A percentile compares a stretch with the other conserved stretches of the same genome.
Conservation (phyloP, 2,113 vertebrate species). For the Apeltes quadracus region DNA sequence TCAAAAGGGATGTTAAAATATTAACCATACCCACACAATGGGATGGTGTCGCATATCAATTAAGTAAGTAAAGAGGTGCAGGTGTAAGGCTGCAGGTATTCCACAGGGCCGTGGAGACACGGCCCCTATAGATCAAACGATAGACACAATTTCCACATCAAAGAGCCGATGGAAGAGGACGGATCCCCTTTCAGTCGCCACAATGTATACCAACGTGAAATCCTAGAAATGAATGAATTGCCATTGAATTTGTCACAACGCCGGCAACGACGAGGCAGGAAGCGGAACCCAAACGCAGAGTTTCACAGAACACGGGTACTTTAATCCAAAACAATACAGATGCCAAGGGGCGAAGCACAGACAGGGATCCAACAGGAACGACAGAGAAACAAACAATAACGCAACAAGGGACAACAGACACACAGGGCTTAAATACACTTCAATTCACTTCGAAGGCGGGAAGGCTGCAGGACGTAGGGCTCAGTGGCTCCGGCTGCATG, state of each 20-base stretch:
- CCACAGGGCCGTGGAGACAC: constrained; percentile 15
- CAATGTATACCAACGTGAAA: constrained; percentile 27
- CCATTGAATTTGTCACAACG: background rate
- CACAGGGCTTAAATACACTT: too few species aligned
- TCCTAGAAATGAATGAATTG: background rate
- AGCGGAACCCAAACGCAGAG: too few species aligned
- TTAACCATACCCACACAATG: constrained; percentile 47
- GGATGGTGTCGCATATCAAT: constrained; percentile 62
- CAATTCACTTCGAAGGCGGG: too few species aligned
- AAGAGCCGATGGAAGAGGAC: constrained; percentile 28
- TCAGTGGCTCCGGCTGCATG: too few species aligned
- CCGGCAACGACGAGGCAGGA: too few species aligned
- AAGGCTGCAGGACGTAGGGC: too few species aligned
- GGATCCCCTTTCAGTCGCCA: constrained; percentile 48
- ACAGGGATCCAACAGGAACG: too few species aligned
- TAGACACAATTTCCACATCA: constrained; percentile 41
- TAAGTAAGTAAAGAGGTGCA: constrained; percentile 69
- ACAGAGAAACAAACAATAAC: too few species aligned
- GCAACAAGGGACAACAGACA: too few species aligned
- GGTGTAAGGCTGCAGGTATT: constrained; percentile 45
- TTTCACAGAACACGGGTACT: too few species aligned
- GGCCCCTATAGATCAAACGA: constrained; percentile 6
- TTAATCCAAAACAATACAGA: too few species aligned
- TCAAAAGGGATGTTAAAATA: constrained; percentile 72
- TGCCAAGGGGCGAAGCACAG: too few species aligned